Percentiles rank a stretch among this genome's conserved stretches.
These are phyloP conservation scores for Arctia plantaginis DNA, from an alignment of 2,888 invertebrate species.

Conservation along the genomic window DNA sequence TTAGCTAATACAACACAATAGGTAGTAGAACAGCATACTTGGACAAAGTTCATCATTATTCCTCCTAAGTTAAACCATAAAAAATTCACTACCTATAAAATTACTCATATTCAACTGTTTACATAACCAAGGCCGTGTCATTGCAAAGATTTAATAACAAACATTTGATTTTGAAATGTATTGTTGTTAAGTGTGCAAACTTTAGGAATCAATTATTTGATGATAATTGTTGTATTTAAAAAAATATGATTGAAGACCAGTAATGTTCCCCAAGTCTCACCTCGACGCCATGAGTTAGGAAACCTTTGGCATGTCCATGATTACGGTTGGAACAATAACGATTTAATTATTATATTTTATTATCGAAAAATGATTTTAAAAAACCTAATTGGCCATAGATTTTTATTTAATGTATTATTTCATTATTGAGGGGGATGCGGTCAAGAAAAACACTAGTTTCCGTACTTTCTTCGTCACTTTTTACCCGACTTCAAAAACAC, in stretches of 20 bases:
- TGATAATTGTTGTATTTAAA: slow-evolving; percentile 1
- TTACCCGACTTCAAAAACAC: too few relatives aligned
- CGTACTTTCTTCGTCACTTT: background rate
- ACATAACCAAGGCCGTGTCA: slow-evolving; percentile 20
- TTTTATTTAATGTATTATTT: background rate
- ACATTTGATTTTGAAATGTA: slow-evolving; percentile 5
- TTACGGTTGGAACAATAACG: background rate
- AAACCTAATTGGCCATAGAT: background rate
- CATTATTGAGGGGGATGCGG: background rate
- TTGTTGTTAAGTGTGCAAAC: slow-evolving; percentile 3
- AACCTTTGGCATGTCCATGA: background rate
- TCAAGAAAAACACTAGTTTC: background rate
- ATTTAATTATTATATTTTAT: background rate
- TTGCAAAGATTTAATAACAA: slow-evolving; percentile 14
- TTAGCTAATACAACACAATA: slow-evolving; percentile 62
- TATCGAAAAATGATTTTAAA: background rate
- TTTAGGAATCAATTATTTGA: slow-evolving; percentile 7
- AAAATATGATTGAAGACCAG: background rate
- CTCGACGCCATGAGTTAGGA: background rate
- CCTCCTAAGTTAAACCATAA: slow-evolving; percentile 35
- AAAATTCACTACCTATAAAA: slow-evolving; percentile 35
- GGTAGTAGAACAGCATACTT: slow-evolving; percentile 48
- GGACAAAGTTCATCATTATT: slow-evolving; percentile 57
- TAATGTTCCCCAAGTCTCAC: background rate
- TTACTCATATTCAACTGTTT: slow-evolving; percentile 28